Conservation (phyloP, 2,113 vertebrate genomes). For the Vulpes lagopus region DNA sequence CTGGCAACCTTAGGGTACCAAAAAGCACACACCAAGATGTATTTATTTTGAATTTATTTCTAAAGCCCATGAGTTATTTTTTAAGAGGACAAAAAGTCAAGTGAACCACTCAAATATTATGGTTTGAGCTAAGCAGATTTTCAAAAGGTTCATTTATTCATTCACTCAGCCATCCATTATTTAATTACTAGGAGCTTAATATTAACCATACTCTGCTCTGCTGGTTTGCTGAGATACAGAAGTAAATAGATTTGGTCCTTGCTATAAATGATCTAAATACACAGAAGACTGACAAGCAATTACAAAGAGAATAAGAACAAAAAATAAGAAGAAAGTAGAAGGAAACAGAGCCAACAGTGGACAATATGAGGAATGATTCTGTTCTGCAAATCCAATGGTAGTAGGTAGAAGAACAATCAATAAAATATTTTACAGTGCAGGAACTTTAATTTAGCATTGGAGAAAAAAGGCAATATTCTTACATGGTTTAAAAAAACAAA, state of each 20-base stretch:
- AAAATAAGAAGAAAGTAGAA: conserved; percentile 25
- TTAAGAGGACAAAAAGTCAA: conserved; percentile 6
- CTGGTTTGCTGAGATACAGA: not conserved
- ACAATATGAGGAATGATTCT: not conserved
- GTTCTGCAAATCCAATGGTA: not conserved
- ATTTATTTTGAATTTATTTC: conserved; percentile 26
- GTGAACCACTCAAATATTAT: not conserved
- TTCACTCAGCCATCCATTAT: not conserved
- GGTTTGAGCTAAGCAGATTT: not conserved
- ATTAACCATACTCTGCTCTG: not conserved
- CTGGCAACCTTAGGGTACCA: not conserved
- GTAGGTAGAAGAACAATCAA: not conserved
- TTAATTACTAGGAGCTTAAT: not conserved
- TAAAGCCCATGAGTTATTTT: not conserved
- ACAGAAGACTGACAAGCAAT: not conserved
- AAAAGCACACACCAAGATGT: not conserved
- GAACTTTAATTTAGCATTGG: conserved; percentile 21
- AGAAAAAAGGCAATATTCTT: not conserved
- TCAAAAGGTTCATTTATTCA: not conserved
- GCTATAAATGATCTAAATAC: not conserved
- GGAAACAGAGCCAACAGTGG: not conserved
- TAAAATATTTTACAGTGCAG: not conserved
- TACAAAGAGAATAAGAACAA: not conserved
- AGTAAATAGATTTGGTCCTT: not conserved
- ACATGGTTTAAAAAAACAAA: not conserved